Evolutionary conservation across 2,888 invertebrate genomes (phyloP).

Genomic region (Pachymerium ferrugineum): DNA sequence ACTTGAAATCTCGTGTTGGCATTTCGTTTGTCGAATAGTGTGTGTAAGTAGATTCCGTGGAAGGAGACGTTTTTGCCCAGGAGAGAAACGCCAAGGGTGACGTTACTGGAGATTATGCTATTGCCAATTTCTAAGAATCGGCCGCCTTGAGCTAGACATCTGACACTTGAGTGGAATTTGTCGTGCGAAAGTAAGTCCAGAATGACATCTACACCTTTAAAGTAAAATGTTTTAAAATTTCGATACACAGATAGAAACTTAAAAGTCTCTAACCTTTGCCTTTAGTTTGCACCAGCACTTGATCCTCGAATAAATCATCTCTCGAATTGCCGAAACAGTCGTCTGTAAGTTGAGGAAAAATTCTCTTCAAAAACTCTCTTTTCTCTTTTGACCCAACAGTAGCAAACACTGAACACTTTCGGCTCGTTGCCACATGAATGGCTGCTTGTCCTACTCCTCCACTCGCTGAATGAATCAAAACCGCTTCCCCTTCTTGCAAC

Average conservation of each 20-base stretch:
- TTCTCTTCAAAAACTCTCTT: constrained; percentile 75
- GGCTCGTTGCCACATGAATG: constrained; percentile 82
- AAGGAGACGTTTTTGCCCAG: constrained; percentile 94
- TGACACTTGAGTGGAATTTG: constrained; percentile 85
- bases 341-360: constrained; percentile 59
- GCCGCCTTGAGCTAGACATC: constrained; percentile 86
- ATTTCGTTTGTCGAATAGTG: constrained; percentile 69
- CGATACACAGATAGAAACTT: not conserved
- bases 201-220: constrained; percentile 80
- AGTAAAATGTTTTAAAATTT: not conserved
- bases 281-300: constrained; percentile 72
- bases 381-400: constrained; percentile 87
- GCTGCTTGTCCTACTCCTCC: constrained; percentile 98
- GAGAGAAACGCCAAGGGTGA: constrained; percentile 54
- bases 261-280: constrained; percentile 52
- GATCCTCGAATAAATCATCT: constrained; percentile 83
- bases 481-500: constrained; percentile 72
- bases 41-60: constrained; percentile 94
- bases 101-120: constrained; percentile 88
- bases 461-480: constrained; percentile 91
- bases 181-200: constrained; percentile 95
- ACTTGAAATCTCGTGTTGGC: constrained; percentile 66
- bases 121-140: constrained; percentile 97
- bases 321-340: constrained; percentile 84
- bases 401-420: constrained; percentile 83